These are phyloP conservation scores for Cygnus buccinator DNA, from an alignment of 2,113 vertebrate species.

Conservation along the genomic window DNA sequence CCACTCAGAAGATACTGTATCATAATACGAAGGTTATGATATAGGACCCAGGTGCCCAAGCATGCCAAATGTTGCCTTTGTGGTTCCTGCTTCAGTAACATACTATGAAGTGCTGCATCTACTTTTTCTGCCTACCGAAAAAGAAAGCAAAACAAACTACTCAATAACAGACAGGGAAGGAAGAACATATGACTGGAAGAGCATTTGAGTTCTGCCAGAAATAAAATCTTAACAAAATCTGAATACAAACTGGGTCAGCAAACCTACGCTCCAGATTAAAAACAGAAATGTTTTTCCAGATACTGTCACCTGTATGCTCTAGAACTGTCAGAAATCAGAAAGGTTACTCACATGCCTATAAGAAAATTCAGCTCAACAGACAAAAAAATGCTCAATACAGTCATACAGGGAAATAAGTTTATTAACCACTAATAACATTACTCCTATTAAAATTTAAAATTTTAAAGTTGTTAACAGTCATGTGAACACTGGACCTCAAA, in stretches of 20 bases:
- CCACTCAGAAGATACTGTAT: constrained; percentile 98
- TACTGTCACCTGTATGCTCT: not conserved
- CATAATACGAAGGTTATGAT: constrained; percentile 98
- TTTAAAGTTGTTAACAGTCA: not conserved
- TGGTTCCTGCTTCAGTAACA: constrained; percentile 96
- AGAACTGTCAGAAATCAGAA: not conserved
- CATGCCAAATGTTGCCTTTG: constrained; percentile 96
- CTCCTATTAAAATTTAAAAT: not conserved
- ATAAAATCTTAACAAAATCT: not conserved
- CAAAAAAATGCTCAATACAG: not conserved
- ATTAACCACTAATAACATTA: not conserved
- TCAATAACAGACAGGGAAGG: not conserved
- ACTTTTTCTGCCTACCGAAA: constrained; percentile 92
- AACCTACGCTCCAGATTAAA: not conserved
- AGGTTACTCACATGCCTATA: not conserved
- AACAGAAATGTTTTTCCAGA: not conserved
- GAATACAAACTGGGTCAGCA: not conserved
- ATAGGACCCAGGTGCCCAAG: constrained; percentile 97
- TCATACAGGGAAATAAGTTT: not conserved
- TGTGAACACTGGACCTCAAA: not conserved
- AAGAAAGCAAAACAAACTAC: not conserved
- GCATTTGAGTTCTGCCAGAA: not conserved
- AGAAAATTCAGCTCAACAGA: not conserved
- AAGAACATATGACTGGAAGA: not conserved
- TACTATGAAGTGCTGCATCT: constrained; percentile 93